Percentiles rank a stretch among this genome's conserved stretches.
These are phyloP conservation scores for Nematostella vectensis DNA, from an alignment of 92 coral and sea anemone genomes.

Conservation along the genomic window DNA sequence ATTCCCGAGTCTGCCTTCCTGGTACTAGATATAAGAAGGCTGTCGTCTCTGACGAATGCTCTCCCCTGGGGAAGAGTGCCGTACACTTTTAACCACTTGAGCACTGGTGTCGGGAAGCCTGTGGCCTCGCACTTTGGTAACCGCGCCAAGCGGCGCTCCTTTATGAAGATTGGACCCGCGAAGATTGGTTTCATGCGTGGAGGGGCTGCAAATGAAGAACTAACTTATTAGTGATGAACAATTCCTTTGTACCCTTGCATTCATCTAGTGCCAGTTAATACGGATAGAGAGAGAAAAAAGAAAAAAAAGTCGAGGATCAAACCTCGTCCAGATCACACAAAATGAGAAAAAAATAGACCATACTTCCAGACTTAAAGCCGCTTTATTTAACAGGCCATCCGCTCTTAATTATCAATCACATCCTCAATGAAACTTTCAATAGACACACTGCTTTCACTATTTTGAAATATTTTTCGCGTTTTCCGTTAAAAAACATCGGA, in stretches of 20 bases:
- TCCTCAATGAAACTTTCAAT: no score
- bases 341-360: no score
- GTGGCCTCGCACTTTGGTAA: conserved; percentile 52
- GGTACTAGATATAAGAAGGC: conserved; percentile 25
- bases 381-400: no score
- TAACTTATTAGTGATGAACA: neutral
- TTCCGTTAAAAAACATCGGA: no score
- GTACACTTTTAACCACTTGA: conserved; percentile 45
- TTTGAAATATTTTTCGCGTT: no score
- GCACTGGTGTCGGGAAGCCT: conserved; percentile 45
- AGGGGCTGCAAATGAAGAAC: conserved; percentile 8
- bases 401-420: no score
- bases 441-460: no score
- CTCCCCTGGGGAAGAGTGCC: conserved; percentile 21
- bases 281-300: neutral
- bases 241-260: no score
- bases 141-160: conserved; percentile 21
- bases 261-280: no score
- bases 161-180: conserved; percentile 32
- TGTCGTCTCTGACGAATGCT: conserved; percentile 5
- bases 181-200: conserved; percentile 38
- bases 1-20: conserved; percentile 38
- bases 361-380: no score
- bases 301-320: no score
- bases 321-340: no score